Percentiles rank a stretch among this genome's conserved stretches.
Conservation (phyloP, 2,888 invertebrate species). For the Deroplatys truncata region DNA sequence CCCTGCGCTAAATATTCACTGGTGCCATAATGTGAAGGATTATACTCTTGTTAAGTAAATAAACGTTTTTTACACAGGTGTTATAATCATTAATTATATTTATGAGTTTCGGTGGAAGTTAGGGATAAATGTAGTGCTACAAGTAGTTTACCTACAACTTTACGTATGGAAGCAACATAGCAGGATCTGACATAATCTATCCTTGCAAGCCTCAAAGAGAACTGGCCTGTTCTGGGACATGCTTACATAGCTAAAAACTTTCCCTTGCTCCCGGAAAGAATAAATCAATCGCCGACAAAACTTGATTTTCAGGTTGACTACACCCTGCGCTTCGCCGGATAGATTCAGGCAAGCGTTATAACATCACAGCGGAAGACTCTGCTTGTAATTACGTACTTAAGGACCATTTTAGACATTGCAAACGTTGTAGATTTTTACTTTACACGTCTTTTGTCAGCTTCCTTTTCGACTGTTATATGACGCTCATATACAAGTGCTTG, state of each 20-base stretch:
- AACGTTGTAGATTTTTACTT: background rate
- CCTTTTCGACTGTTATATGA: background rate
- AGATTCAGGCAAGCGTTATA: background rate
- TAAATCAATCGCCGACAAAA: background rate
- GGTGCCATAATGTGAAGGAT: no score
- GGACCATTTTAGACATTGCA: background rate
- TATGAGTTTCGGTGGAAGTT: no score
- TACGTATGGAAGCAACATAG: no score
- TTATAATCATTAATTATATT: no score
- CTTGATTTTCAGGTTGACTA: background rate
- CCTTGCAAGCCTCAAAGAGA: no score
- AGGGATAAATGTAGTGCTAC: no score
- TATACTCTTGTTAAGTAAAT: no score
- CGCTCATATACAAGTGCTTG: no score
- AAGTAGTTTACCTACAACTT: no score
- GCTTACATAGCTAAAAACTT: background rate
- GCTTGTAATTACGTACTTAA: background rate
- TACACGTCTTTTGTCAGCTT: background rate
- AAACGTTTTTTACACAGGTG: no score
- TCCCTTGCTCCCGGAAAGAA: background rate
- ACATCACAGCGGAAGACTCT: background rate
- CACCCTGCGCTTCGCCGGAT: background rate
- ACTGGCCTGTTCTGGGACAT: background rate
- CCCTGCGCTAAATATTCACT: no score
- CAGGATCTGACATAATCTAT: no score